These are phyloP conservation scores for Rosalia funebris DNA, from an alignment of 2,888 invertebrate genomes.

Conservation along the genomic window DNA sequence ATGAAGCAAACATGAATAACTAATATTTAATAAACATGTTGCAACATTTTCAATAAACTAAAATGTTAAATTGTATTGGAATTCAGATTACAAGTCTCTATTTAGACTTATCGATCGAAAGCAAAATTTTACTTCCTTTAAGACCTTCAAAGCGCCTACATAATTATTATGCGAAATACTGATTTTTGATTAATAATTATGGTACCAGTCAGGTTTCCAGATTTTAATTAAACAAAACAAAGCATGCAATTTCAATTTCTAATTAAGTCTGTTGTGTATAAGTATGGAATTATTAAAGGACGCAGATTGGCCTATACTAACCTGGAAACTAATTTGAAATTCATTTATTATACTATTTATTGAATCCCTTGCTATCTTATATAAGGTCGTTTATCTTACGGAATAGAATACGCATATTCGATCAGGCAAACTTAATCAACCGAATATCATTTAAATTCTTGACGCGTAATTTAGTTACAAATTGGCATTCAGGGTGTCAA, in stretches of 20 bases:
- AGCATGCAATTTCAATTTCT: constrained; percentile 22
- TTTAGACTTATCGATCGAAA: too few relatives aligned
- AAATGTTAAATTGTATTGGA: too few relatives aligned
- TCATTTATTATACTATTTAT: constrained; percentile 17
- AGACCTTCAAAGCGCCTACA: background rate
- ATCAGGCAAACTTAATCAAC: constrained; percentile 1
- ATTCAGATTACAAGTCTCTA: too few relatives aligned
- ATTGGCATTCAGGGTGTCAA: too few relatives aligned
- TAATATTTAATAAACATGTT: too few relatives aligned
- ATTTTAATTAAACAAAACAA: constrained; percentile 25
- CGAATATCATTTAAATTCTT: constrained; percentile 6
- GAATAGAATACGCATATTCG: background rate
- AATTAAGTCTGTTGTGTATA: constrained; percentile 17
- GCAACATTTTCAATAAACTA: too few relatives aligned
- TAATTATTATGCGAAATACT: background rate
- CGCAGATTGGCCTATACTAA: constrained; percentile 1
- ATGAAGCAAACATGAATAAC: too few relatives aligned
- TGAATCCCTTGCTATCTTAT: background rate
- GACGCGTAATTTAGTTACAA: too few relatives aligned
- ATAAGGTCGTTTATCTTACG: constrained; percentile 9
- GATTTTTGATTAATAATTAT: constrained; percentile 19
- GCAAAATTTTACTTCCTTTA: too few relatives aligned
- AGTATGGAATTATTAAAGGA: constrained; percentile 15
- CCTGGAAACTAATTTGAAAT: constrained; percentile 12
- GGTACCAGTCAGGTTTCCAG: constrained; percentile 5